Conservation (phyloP, 2,797 vertebrate genomes). For the Chaunax sp. region DNA sequence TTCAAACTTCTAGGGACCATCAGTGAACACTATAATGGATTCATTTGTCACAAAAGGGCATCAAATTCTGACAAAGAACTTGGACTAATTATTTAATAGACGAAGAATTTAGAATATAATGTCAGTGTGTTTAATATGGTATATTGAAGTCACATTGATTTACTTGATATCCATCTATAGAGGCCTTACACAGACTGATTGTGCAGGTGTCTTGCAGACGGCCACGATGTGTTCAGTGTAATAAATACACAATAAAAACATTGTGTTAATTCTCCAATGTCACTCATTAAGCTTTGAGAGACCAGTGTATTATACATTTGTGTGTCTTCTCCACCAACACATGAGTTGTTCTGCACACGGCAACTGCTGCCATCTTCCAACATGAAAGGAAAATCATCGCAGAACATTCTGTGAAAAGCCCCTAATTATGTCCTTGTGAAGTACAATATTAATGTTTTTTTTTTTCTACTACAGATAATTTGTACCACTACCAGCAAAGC, state of each 20-base stretch:
- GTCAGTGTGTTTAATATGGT: slow-evolving; percentile 58
- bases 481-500: slow-evolving; percentile 42
- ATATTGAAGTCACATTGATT: slow-evolving; percentile 53
- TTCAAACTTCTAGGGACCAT: slow-evolving; percentile 74
- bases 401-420: slow-evolving; percentile 20
- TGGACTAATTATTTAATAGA: slow-evolving; percentile 60
- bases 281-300: slow-evolving; percentile 11
- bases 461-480: slow-evolving; percentile 13
- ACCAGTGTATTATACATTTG: slow-evolving; percentile 26
- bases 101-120: slow-evolving; percentile 50
- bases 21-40: slow-evolving; percentile 69
- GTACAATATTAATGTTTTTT: slow-evolving; percentile 25
- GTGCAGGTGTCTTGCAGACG: slow-evolving; percentile 6
- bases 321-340: slow-evolving; percentile 12
- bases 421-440: slow-evolving; percentile 22
- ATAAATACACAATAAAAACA: slow-evolving; percentile 11
- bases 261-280: background rate
- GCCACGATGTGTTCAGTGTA: background rate
- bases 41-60: slow-evolving; percentile 67
- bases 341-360: slow-evolving; percentile 7
- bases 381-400: slow-evolving; percentile 10
- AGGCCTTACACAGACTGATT: slow-evolving; percentile 14
- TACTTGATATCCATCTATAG: slow-evolving; percentile 43
- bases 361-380: slow-evolving; percentile 15
- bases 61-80: slow-evolving; percentile 57